Evolutionary conservation across 2,797 vertebrate genomes (phyloP), one percentile per base, ranked within the genome.

Genomic region (Pipistrellus nathusii): DNA sequence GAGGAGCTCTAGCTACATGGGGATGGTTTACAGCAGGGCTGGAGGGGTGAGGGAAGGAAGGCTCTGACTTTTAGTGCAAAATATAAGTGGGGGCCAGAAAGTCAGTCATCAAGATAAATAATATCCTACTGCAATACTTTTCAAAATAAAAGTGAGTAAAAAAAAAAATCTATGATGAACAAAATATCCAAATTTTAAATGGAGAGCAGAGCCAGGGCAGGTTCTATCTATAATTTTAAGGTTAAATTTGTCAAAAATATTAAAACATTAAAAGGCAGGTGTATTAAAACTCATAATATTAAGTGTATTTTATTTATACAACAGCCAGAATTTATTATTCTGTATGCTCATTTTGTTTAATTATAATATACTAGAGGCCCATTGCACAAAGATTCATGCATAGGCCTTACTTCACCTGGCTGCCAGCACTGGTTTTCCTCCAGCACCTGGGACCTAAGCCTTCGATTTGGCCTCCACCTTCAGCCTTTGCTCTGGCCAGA

Each of bases 121-220:
- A 32, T n/a, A 66, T 66, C 15, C 15, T 30, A 32, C 5, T n/a
- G 62, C 2, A 23, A 20, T 46, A 23, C 23, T 48, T 41, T 30
- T 91, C 41, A 62, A 77, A 27, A 10, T 76, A 35, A 69, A 62
- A 44, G 10, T 32, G 32, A 82, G n/a, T 25, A 8, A 38, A 23
- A 27, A 35, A 46, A 38, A 30, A n/a, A 14, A 46, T 8, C 44
- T 21, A 25, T 7, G 32, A 8, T 53, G 30, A 59, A 53, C 59
- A 90, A 71, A 83, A 88, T 69, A 59, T 17, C 10, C 27, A 32
- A 12, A 72, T 83, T 77, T 77, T 48, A 91, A 66, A 62, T n/a
- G n/a, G 38, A 66, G 1, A 17, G n/a, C 88, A 72, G 25, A 2
- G 6, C 46, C 1, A 0, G 6, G 5, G 14, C 32, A 13, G n/a